Percentiles rank a stretch among this genome's conserved stretches.
Conservation (phyloP, 2,113 vertebrate genomes). For the Notarius lentiginosus region DNA sequence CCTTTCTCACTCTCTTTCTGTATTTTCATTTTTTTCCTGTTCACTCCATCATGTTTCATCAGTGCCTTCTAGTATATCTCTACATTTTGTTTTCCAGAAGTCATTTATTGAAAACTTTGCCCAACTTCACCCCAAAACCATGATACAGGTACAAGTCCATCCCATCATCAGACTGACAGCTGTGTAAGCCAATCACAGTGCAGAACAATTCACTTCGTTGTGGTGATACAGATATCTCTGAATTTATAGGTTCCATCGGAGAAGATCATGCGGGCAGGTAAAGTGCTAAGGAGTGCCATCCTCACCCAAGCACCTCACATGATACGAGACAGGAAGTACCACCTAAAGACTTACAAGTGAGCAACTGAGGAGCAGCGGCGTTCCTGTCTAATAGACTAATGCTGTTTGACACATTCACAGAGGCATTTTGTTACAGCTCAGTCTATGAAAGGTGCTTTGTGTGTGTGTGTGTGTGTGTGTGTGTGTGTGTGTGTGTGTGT, state of each 20-base stretch:
- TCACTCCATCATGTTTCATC: conserved; percentile 63
- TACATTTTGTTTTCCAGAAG: conserved; percentile 89
- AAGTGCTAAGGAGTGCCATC: conserved; percentile 86
- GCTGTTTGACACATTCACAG: neutral
- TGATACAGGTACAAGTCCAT: conserved; percentile 81
- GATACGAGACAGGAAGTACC: conserved; percentile 97
- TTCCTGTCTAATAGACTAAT: neutral
- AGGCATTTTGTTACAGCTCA: neutral
- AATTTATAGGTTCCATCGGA: conserved; percentile 86
- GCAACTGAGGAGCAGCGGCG: neutral
- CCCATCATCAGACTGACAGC: conserved; percentile 43
- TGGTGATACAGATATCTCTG: conserved; percentile 14
- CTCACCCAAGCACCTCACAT: conserved; percentile 91
- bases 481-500: conserved; percentile 40
- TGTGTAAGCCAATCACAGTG: conserved; percentile 11
- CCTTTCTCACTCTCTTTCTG: neutral
- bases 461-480: conserved; percentile 37
- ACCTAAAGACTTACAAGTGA: conserved; percentile 94
- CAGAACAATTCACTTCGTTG: neutral
- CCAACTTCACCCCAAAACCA: conserved; percentile 82
- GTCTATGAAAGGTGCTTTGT: conserved; percentile 27
- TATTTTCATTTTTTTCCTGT: conserved; percentile 4
- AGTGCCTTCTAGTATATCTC: conserved; percentile 55
- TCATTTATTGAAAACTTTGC: conserved; percentile 85
- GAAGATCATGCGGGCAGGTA: conserved; percentile 89